Evolutionary conservation across 2,113 vertebrate genomes (phyloP), one percentile per base, ranked within the genome.

Genomic region (Cryptotis parvus): DNA sequence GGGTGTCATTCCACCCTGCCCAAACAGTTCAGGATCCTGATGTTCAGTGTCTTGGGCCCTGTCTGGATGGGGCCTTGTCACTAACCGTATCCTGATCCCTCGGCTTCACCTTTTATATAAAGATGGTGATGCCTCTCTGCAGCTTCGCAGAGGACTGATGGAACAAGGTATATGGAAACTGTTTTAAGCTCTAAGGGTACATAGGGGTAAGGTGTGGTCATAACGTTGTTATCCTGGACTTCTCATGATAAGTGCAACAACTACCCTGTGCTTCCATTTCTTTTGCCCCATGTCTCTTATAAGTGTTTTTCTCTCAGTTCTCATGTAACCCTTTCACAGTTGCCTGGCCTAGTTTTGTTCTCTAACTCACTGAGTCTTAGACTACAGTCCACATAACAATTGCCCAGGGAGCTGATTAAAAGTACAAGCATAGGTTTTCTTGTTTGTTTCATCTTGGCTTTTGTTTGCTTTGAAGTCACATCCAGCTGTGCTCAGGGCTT

Each of bases 351-450:
- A 41, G 33, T 27, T 72, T 68, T 69, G 1, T 26, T 20, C 3
- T 92, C 66, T 79, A 70, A 81, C 8, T 78, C 58, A 68, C 0
- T 33, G 14, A 31, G 45, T 83, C 65, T 89, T 18, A 55, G 37
- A 70, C 24, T n/a, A 3, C 22, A n/a, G 49, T 61, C 52, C 72
- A 86, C 26, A 8, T 75, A 58, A 86, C 73, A 91, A 83, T 45
- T 45, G 41, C 43, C 82, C 45, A 80, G 89, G 91, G 58, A 63
- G 63, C 15, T 81, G 76, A 58, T 37, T 58, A 74, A 39, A 89
- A 89, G 37, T 84, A 29, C 35, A 72, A 68, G 24, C 82, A 58
- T 58, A 58, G 55, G n/a, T n/a, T 58, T 58, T 58, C 55, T 58
- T 24, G 20, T 58, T 58, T 58, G 55, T 58, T 58, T 58, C 22